Evolutionary conservation across 2,888 invertebrate genomes (phyloP).

Genomic region (Meghimatium bilineatum): DNA sequence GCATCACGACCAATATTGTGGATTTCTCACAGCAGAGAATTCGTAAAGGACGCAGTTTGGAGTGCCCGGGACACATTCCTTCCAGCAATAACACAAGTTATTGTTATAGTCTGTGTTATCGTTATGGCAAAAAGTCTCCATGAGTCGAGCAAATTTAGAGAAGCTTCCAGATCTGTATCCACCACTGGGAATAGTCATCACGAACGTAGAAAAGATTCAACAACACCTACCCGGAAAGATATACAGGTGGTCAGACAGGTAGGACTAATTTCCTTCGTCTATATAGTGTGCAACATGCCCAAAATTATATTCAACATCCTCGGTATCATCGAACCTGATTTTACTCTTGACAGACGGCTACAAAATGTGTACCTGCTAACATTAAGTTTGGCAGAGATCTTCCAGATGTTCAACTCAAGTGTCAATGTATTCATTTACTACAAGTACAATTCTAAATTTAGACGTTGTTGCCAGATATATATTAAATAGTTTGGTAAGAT

Average conservation of each 20-base stretch:
- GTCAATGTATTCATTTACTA: neutral
- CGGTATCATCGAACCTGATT: neutral
- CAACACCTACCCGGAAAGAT: neutral
- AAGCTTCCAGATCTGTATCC: neutral
- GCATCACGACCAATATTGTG: neutral
- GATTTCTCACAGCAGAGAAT: neutral
- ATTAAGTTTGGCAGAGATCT: neutral
- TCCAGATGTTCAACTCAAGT: neutral
- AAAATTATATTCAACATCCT: neutral
- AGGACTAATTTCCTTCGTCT: neutral
- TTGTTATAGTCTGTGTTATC: constrained; percentile 12
- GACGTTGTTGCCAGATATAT: neutral
- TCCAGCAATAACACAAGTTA: neutral
- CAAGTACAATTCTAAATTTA: neutral
- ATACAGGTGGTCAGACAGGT: neutral
- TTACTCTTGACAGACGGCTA: neutral
- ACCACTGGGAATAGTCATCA: neutral
- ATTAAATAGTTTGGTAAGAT: neutral
- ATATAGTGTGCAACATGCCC: neutral
- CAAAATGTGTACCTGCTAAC: neutral
- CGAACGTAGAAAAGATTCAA: neutral
- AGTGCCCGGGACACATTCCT: neutral
- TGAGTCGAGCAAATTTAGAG: neutral
- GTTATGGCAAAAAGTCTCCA: constrained; percentile 11
- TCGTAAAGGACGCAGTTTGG: neutral